A percentile compares a stretch with the other conserved stretches of the same genome.
phyloP scores from a whole-genome alignment of 2,797 vertebrate species.

The Muraenolepis orangiensis region DNA sequence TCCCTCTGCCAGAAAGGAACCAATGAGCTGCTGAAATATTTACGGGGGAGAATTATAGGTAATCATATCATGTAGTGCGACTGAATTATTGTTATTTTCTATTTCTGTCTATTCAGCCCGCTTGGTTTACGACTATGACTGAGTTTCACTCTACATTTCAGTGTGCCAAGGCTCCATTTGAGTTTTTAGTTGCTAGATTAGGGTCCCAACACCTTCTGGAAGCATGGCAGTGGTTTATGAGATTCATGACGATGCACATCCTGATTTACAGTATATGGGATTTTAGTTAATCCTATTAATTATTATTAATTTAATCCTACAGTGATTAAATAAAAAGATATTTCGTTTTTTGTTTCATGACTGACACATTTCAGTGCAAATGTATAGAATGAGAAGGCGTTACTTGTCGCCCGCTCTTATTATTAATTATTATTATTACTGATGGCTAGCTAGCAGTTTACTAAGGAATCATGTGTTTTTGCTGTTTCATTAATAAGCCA shows the following conservation, averaged over 20 bases:
- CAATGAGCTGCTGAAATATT: slow-evolving; percentile 87
- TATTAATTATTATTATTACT: neutral
- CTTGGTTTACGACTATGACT: too few species aligned
- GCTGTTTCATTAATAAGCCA: too few species aligned
- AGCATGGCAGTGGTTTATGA: neutral
- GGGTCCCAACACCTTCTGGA: neutral
- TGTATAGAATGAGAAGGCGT: neutral
- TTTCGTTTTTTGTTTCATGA: too few species aligned
- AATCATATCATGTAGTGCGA: slow-evolving; percentile 17
- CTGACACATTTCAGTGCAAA: too few species aligned
- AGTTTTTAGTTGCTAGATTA: neutral
- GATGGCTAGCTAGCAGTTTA: neutral
- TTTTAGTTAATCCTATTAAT: too few species aligned
- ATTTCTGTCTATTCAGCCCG: neutral
- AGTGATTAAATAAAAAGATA: too few species aligned
- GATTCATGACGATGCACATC: neutral
- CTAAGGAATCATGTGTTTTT: neutral
- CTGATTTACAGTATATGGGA: neutral
- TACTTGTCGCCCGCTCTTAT: neutral
- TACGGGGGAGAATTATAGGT: slow-evolving; percentile 92
- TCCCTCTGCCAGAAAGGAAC: slow-evolving; percentile 85
- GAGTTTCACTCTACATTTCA: too few species aligned
- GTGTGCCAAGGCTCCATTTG: too few species aligned
- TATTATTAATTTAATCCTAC: too few species aligned
- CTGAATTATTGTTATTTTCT: neutral